phyloP scores from a whole-genome alignment of 2,113 vertebrate species.

The Elachura formosa region DNA sequence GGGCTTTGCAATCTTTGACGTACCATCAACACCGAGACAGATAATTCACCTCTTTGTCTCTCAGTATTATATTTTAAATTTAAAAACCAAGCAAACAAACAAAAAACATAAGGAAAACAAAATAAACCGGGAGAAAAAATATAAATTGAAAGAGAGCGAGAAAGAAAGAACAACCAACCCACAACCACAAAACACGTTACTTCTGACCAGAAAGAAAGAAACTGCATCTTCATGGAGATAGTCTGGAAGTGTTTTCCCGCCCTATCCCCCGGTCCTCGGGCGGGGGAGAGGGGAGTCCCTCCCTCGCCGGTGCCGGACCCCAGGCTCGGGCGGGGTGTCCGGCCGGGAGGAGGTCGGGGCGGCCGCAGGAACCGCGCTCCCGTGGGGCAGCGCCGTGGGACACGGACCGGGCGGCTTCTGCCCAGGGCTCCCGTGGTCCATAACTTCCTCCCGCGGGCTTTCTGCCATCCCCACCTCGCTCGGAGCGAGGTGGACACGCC shows the following conservation, averaged over 20 bases:
- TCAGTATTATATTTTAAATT: background rate
- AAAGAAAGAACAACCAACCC: background rate
- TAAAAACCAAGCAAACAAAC: background rate
- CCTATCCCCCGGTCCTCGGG: background rate
- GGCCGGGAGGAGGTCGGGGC: background rate
- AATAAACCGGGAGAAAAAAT: too few relatives aligned
- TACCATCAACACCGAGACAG: conserved; percentile 55
- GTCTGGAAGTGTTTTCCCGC: background rate
- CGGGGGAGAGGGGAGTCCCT: background rate
- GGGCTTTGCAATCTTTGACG: conserved; percentile 65
- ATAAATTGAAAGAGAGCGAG: background rate
- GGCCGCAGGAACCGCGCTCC: background rate
- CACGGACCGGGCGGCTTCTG: background rate
- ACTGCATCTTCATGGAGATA: background rate
- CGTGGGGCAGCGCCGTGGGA: background rate
- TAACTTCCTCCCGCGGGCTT: background rate
- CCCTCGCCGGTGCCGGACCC: background rate
- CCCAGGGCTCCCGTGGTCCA: background rate
- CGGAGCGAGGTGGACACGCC: background rate
- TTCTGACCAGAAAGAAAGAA: background rate
- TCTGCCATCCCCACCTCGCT: background rate
- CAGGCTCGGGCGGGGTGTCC: background rate
- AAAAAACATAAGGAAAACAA: too few relatives aligned
- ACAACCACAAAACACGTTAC: background rate
- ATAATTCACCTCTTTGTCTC: conserved; percentile 76